phyloP scores from a whole-genome alignment of 2,888 invertebrate genomes.

The Acholoe squamosa region DNA sequence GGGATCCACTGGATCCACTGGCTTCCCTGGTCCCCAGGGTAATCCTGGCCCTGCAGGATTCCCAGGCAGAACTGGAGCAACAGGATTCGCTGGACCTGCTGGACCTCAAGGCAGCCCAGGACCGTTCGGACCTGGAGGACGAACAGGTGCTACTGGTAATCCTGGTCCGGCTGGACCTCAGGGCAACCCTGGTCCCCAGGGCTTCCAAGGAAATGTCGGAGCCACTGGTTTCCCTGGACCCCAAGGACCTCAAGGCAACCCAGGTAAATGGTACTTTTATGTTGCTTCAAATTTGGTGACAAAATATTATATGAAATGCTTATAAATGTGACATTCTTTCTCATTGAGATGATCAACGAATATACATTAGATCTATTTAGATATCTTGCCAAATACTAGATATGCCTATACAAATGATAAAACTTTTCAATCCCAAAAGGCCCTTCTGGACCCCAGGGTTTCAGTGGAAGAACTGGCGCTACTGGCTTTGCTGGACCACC shows the following conservation, averaged over 20 bases:
- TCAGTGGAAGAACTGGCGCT: conserved; percentile 28
- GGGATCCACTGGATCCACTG: conserved; percentile 36
- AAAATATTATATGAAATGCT: not conserved
- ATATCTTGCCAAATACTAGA: no score
- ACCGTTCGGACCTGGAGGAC: conserved; percentile 8
- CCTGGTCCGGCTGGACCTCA: conserved; percentile 72
- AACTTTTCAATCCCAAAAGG: conserved; percentile 42
- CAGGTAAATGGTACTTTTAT: not conserved
- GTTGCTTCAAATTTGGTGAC: not conserved
- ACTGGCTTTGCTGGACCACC: conserved; percentile 48
- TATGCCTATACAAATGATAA: not conserved
- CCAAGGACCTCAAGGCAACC: not conserved
- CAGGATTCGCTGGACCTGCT: conserved; percentile 59
- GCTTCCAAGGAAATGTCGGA: conserved; percentile 17
- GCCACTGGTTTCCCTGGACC: conserved; percentile 16
- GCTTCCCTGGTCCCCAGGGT: conserved; percentile 55
- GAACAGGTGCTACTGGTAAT: conserved; percentile 18
- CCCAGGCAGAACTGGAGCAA: conserved; percentile 62
- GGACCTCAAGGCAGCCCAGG: conserved; percentile 49
- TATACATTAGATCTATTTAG: not conserved
- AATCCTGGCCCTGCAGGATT: conserved; percentile 58
- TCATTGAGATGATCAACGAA: not conserved
- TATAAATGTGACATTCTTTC: not conserved
- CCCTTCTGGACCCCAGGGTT: conserved; percentile 55
- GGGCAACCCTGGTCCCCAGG: conserved; percentile 61